Conservation (phyloP, 64 coral and sea anemone genomes). For the Porites australiensis region DNA sequence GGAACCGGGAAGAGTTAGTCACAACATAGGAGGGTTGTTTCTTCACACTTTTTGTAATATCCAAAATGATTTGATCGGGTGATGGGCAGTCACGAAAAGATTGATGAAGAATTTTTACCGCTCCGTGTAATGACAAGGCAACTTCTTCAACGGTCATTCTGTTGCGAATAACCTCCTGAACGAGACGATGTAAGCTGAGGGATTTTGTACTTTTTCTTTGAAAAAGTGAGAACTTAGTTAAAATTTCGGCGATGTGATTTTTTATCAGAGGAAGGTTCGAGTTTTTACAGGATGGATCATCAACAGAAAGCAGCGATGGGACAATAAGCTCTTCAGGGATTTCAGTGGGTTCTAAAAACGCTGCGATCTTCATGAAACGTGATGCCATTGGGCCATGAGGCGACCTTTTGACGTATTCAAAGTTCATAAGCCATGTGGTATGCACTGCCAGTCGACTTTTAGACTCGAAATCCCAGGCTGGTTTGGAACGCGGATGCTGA, state of each 20-base stretch:
- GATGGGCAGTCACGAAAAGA: too few relatives aligned
- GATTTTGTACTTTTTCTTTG: conserved; percentile 5
- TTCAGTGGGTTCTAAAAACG: conserved; percentile 9
- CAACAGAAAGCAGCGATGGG: background rate
- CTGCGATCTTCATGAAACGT: background rate
- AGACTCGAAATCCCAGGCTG: conserved; percentile 27
- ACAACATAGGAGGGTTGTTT: too few relatives aligned
- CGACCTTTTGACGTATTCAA: background rate
- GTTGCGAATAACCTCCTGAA: conserved; percentile 45
- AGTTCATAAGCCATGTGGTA: background rate
- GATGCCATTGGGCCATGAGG: too few relatives aligned
- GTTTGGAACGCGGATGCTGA: background rate
- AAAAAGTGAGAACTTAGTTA: conserved; percentile 47
- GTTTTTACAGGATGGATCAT: background rate
- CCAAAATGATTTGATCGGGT: too few relatives aligned
- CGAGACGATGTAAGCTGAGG: conserved; percentile 27
- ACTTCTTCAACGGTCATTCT: background rate
- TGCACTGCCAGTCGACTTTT: conserved; percentile 52
- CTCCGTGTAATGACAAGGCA: too few relatives aligned
- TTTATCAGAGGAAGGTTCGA: background rate
- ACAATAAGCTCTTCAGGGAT: conserved; percentile 32
- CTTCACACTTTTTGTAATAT: too few relatives aligned
- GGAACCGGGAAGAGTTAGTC: too few relatives aligned
- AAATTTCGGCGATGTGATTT: conserved; percentile 27
- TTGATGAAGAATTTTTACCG: too few relatives aligned